Base-by-base conservation (phyloP, 2,113 vertebrate species). In the Colinus virginianus region DNA sequence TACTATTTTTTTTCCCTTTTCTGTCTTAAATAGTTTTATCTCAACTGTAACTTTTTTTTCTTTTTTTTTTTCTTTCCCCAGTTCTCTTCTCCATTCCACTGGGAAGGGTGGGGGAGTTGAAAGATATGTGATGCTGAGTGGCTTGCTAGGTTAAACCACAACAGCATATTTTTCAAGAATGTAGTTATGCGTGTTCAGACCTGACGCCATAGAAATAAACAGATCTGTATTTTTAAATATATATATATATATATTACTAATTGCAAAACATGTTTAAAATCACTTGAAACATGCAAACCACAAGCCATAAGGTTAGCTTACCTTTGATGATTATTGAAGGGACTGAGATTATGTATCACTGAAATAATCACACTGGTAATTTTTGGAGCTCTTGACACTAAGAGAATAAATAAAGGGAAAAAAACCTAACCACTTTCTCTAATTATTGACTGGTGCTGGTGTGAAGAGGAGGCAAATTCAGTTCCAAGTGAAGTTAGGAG, bases 181-280 rank as follows among this genome's bases (percentile, higher is more conserved):
- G 9, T 28, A 67, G 13, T 51, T 48, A 36, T 0, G 1, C 67
- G 7, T 56, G 23, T 78, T 94, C 43, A 75, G 34, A 63, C 5
- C 13, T 36, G 46, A 68, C 22, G 84, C 71, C 26, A 13, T 22
- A 51, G 22, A 81, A 80, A 64, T 43, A 80, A 46, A 13, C 63
- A 61, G 17, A 64, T 22, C 0, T 0, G 2, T 78, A 23, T 7
- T 82, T 68, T 68, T 25, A 13, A 5, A 22, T 48, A 18, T 5
- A 16, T 28, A 2, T 78, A 77, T 36, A 1, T 9, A 22, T 11
- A 48, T 61, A 82, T 77, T 62, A 23, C 7, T 9, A 74, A 15
- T 40, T 53, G 2, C 9, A 13, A 42, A 28, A 34, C 1, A 22
- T 55, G 78, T 72, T 71, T 10, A 5, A 46, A 84, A 61, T 79